These are phyloP conservation scores for Battus philenor DNA, from an alignment of 1,140 invertebrate species.

Conservation along the genomic window DNA sequence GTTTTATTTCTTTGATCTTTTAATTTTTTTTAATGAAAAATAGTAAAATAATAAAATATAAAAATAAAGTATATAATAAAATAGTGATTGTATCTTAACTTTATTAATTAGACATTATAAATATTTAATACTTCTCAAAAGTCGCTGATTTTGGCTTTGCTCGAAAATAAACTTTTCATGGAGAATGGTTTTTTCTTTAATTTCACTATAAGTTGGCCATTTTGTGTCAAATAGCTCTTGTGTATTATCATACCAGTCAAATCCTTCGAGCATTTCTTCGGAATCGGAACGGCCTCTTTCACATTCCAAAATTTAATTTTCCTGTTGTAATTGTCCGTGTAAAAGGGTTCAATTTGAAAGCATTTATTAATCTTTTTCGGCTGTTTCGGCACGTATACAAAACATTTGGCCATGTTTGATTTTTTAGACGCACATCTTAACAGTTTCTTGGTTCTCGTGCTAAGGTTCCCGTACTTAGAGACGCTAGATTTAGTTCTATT, in stretches of 20 bases:
- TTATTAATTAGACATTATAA: too few species aligned
- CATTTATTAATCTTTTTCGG: constrained; percentile 7
- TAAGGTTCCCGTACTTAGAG: background rate
- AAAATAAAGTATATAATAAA: too few species aligned
- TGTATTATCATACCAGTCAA: background rate
- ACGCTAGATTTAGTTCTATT: constrained; percentile 1
- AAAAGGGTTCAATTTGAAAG: constrained; percentile 1
- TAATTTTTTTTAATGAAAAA: too few species aligned
- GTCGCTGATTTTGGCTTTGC: background rate
- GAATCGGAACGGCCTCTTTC: background rate
- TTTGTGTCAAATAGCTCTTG: constrained; percentile 1
- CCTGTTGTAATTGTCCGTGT: background rate
- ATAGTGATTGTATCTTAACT: too few species aligned
- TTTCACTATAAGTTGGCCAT: constrained; percentile 4
- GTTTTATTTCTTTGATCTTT: too few species aligned
- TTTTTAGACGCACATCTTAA: background rate
- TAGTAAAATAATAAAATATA: too few species aligned
- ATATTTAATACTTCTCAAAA: too few species aligned
- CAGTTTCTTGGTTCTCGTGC: background rate
- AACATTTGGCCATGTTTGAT: background rate
- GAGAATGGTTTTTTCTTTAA: constrained; percentile 9
- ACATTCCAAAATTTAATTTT: constrained; percentile 7
- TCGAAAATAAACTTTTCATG: constrained; percentile 8
- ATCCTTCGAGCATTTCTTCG: background rate
- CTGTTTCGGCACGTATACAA: background rate